Base-by-base conservation (phyloP, 2,797 vertebrate genomes). In the Crocodylus rhombifer region DNA sequence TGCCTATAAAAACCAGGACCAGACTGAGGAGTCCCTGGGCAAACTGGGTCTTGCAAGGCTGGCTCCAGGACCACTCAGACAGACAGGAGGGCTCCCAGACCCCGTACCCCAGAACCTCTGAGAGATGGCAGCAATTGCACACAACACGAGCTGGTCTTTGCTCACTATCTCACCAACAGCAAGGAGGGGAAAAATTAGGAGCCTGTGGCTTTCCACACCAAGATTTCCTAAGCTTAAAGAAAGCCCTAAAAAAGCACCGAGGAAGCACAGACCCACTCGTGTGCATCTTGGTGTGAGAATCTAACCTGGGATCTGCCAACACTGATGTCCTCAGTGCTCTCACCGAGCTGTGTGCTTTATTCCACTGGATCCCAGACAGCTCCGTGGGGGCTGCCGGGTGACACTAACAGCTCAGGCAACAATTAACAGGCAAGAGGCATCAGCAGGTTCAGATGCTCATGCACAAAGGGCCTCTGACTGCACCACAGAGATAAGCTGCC, bases 11-110 rank as follows among this genome's bases (percentile, higher is more conserved):
- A 77, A 78, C 51, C 14, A 78, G 36, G 33, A 4, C 28, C 3
- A 10, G 23, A 61, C 18, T 71, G 74, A 12, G 42, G 42, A 42
- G 42, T 42, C 60, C 76, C 26, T 57, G 4, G 20, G 28, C 77
- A 94, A 89, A 90, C 7, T 57, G 56, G 36, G 87, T 71, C 95
- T 89, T 65, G 64, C 23, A 90, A 94, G 90, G 64, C 69, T 9
- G 67, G 33, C 14, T 62, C 80, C 63, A 77, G 79, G 93, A 95
- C 80, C 20, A 84, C 25, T 33, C 63, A 64, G 56, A n/a, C 5
- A 1, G 42, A 9, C 74, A 77, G 77, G 74, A 36, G 91, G 64
- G 36, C 88, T 92, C 90, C 84, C 69, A 60, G 77, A 28, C 42
- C 23, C 12, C 0, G 55, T 79, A 79, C 57, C 64, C 69, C 81